Evolutionary conservation across 2,888 invertebrate species (phyloP).

Genomic region (Dicroscelio sp.): DNA sequence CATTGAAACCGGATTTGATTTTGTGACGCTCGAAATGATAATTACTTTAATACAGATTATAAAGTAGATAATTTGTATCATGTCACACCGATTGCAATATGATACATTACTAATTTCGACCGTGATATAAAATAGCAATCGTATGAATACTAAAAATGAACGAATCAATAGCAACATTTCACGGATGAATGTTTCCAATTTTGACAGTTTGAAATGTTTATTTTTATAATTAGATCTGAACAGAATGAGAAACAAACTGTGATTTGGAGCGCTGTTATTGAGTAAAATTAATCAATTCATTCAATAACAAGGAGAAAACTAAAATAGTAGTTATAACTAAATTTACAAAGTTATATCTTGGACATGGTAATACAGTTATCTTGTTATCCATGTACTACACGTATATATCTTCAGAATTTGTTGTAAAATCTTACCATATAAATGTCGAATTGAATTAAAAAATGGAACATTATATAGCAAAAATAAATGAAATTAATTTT

Average conservation of each 20-base stretch:
- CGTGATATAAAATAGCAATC: constrained; percentile 30
- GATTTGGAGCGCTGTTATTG: constrained; percentile 13
- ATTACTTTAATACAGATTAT: constrained; percentile 54
- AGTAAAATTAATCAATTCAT: constrained; percentile 48
- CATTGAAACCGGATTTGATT: not conserved
- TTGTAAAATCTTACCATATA: not conserved
- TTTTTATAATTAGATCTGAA: constrained; percentile 12
- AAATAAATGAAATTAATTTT: too few species aligned
- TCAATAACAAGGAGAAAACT: constrained; percentile 43
- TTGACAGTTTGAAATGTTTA: constrained; percentile 1
- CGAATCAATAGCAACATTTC: constrained; percentile 1
- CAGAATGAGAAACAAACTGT: not conserved
- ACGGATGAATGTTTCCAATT: not conserved
- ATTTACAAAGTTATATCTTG: constrained; percentile 62
- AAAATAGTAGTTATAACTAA: constrained; percentile 54
- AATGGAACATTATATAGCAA: too few species aligned
- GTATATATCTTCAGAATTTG: not conserved
- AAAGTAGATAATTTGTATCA: constrained; percentile 29
- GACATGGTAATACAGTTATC: constrained; percentile 47
- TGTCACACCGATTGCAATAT: constrained; percentile 21
- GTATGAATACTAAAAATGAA: not conserved
- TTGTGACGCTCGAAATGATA: constrained; percentile 29
- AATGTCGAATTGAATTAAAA: too few species aligned
- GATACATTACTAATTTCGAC: constrained; percentile 43
- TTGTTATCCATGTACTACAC: constrained; percentile 28